These are phyloP conservation scores for Harpagoxenus sublaevis DNA, from an alignment of 2,888 invertebrate species.

Conservation along the genomic window DNA sequence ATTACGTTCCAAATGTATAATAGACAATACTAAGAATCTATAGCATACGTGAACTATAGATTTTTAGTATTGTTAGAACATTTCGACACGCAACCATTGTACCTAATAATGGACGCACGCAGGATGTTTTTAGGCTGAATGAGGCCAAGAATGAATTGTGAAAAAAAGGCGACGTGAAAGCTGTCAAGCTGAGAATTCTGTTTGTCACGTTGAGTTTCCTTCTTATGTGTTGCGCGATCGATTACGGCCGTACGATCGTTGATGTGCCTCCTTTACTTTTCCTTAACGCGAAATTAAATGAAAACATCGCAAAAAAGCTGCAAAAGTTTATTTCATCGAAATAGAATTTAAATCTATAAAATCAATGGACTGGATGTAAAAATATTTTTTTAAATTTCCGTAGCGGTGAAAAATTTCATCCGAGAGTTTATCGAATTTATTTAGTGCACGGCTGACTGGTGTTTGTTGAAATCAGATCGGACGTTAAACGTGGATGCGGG, in stretches of 20 bases:
- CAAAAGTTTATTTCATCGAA: conserved; percentile 22
- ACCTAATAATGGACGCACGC: neutral
- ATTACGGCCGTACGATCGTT: conserved; percentile 42
- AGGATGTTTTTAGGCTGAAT: neutral
- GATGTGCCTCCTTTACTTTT: neutral
- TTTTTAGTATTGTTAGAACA: neutral
- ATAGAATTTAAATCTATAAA: conserved; percentile 31
- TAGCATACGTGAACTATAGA: neutral
- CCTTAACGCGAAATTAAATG: conserved; percentile 4
- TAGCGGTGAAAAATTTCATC: conserved; percentile 32
- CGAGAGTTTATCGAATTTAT: conserved; percentile 37
- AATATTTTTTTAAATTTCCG: conserved; percentile 33
- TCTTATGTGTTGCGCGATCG: conserved; percentile 28
- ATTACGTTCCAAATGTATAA: neutral
- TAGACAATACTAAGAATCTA: neutral
- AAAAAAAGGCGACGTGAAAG: neutral
- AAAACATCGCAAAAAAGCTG: neutral
- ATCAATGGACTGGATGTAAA: conserved; percentile 20
- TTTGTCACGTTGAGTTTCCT: conserved; percentile 9
- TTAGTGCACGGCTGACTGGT: conserved; percentile 20
- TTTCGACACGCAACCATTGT: neutral
- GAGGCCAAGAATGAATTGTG: conserved; percentile 28
- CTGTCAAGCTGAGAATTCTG: conserved; percentile 20
- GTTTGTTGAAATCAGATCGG: conserved; percentile 53
- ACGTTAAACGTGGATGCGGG: conserved; percentile 14